Evolutionary conservation across 2,888 invertebrate species (phyloP), one percentile per base, ranked within the genome.

Genomic region (Acronicta leporina): DNA sequence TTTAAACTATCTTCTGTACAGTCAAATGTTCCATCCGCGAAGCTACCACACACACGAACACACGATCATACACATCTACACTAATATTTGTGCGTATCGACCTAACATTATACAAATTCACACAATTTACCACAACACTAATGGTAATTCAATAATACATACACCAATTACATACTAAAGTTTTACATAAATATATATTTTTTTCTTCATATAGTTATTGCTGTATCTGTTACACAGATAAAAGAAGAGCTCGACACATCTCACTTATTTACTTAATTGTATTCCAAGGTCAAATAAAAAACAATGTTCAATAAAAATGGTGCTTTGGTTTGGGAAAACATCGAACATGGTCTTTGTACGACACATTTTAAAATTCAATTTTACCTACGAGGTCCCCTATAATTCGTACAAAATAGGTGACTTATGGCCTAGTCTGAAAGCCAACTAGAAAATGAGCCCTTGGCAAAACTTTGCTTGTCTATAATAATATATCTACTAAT

Each of bases 1-100:
- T 51, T 55, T 52, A 70, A 14, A 51, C 74, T 73, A 70, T 62
- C 2, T 42, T n/a, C 11, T 62, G 44, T 35, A 56, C 45, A 49
- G 65, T 71, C 63, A 63, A 70, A 72, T 63, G 71, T 63, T 74
- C 55, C 69, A 61, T 56, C 62, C 66, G 74, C 62, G 70, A 74
- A 72, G 30, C 58, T 59, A 59, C 54, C 73, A 76, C 60, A 67
- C 75, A 60, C 66, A 70, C 75, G 62, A 61, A 80, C 82, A 82
- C 76, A 76, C 82, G 64, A 77, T 70, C 77, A 67, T 81, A 86
- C 83, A 85, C 77, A 69, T 80, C 92, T 94, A 92, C 89, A 85
- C 89, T 92, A 92, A 87, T 84, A 87, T 92, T 94, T 94, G 94
- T 94, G 94, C 94, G 94, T 94, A 89, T 94, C 92, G 85, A 89